Conservation (phyloP, 2,888 invertebrate genomes). For the Amaurobius ferox region DNA sequence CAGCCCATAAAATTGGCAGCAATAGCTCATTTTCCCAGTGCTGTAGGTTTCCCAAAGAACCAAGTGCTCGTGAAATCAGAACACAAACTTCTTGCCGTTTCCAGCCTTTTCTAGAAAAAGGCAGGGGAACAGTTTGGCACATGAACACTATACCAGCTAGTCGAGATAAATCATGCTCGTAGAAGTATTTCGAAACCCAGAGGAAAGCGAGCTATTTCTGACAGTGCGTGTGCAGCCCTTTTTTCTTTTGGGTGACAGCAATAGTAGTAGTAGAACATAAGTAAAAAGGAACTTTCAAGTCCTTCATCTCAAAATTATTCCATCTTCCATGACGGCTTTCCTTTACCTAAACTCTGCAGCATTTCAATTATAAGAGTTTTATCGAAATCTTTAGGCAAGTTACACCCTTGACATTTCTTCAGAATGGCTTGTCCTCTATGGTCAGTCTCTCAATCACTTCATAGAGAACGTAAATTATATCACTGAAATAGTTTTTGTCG, state of each 20-base stretch:
- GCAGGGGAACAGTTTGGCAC: conserved; percentile 62
- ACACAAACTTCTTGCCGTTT: conserved; percentile 45
- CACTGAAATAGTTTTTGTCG: not conserved
- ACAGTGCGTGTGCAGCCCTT: conserved; percentile 23
- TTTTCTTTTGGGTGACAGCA: conserved; percentile 10
- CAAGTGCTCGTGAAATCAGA: conserved; percentile 26
- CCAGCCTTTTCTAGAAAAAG: not conserved
- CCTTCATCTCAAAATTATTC: not conserved
- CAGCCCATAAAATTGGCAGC: conserved; percentile 49
- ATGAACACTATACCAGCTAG: conserved; percentile 71
- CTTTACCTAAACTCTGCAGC: not conserved
- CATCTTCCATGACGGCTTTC: not conserved
- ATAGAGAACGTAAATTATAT: conserved; percentile 13
- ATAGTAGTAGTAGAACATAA: not conserved
- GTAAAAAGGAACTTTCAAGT: conserved; percentile 7
- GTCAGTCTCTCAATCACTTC: not conserved
- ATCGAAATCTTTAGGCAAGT: no score
- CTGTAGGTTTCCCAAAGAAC: conserved; percentile 40
- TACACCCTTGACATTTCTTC: not conserved
- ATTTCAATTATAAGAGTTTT: no score
- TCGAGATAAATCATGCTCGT: conserved; percentile 33
- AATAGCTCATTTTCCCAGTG: conserved; percentile 68
- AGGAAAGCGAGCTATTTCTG: conserved; percentile 71
- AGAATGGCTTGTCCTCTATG: conserved; percentile 4
- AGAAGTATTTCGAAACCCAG: conserved; percentile 46